Evolutionary conservation across 1,140 invertebrate genomes (phyloP), one percentile per base, ranked within the genome.

Genomic region (Mactra quadrangularis): DNA sequence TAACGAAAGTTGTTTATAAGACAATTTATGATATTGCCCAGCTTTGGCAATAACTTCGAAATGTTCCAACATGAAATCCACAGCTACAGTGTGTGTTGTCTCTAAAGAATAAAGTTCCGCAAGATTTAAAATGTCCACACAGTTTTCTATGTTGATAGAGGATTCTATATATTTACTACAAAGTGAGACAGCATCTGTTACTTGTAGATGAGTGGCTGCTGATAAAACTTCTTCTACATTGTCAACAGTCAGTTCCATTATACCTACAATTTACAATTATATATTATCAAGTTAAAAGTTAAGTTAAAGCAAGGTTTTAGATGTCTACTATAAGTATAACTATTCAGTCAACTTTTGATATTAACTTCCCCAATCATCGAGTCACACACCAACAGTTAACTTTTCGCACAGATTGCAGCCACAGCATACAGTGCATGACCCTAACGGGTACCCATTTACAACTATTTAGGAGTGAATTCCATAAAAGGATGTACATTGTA

Each of bases 221-320:
- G 91, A 84, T 13, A 93, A 64, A 22, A 93, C 88, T 29, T 92
- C 89, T 62, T 92, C 90, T 19, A 92, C 89, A 86, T 92, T 93
- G 15, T 91, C 89, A 15, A 87, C 83, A 22, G 86, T 91, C 59
- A 93, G 79, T 41, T 88, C 86, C 25, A 93, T 84, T 47, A 87
- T 66, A 9, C 91, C 91, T 15, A 87, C 88, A 84, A n/a, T n/a
- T n/a, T n/a, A n/a, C n/a, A n/a, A n/a, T n/a, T n/a, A n/a, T n/a
- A n/a, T n/a, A 90, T 91, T 3, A 89, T 87, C 87, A 91, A 91
- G n/a, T n/a, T n/a, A n/a, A n/a, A n/a, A n/a, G n/a, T n/a, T n/a
- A n/a, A n/a, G n/a, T n/a, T n/a, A n/a, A n/a, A n/a, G n/a, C n/a
- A n/a, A n/a, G n/a, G n/a, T n/a, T n/a, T n/a, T n/a, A n/a, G n/a